phyloP scores from a whole-genome alignment of 2,113 vertebrate species.

The Elgaria multicarinata region DNA sequence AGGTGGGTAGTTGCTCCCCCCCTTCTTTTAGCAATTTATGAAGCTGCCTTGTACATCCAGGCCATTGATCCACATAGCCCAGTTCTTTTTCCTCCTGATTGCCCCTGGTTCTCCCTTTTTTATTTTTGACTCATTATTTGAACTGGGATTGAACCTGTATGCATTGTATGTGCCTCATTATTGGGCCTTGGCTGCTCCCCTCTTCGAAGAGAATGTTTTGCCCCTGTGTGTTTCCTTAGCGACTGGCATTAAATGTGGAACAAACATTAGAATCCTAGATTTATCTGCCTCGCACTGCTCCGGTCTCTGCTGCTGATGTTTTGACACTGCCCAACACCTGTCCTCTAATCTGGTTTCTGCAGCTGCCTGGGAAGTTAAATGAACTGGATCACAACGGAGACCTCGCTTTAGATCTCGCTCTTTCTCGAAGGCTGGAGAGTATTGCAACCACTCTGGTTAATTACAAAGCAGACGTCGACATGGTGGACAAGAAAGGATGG shows the following conservation, averaged over 20 bases:
- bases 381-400: conserved; percentile 95
- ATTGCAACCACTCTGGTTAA: conserved; percentile 94
- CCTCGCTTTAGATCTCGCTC: conserved; percentile 92
- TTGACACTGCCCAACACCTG: fast-evolving
- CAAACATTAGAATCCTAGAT: background rate
- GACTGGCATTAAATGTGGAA: background rate
- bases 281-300: fast-evolving
- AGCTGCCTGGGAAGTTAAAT: conserved; percentile 93
- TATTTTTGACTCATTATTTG: no score
- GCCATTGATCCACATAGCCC: background rate
- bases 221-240: background rate
- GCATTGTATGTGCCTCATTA: background rate
- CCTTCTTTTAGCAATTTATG: background rate
- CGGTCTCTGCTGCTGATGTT: background rate
- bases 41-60: background rate
- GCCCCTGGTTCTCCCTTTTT: background rate
- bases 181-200: background rate
- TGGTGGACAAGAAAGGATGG: conserved; percentile 94
- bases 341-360: conserved; percentile 23
- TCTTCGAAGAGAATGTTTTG: background rate
- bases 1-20: background rate
- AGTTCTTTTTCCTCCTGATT: background rate
- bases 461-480: conserved; percentile 93
- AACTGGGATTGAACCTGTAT: background rate
- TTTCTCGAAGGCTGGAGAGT: conserved; percentile 90